phyloP scores from a whole-genome alignment of 2,797 vertebrate species.

The Prionace glauca region DNA sequence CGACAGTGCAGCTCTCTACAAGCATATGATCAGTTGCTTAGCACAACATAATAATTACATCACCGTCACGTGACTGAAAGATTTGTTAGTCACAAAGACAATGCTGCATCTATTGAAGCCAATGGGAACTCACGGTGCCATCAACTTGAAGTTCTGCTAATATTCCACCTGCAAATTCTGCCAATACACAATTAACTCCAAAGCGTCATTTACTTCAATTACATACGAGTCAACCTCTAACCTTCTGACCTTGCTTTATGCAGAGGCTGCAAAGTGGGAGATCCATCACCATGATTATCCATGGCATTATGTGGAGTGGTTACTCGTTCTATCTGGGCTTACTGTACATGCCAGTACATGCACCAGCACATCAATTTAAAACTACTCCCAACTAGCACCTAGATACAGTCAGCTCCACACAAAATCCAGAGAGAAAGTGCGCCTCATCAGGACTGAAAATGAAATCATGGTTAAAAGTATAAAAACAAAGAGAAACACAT shows the following conservation, averaged over 20 bases:
- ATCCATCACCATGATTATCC: neutral
- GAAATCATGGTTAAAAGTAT: slow-evolving; percentile 3
- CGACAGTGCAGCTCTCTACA: neutral
- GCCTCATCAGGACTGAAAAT: neutral
- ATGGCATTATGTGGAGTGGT: too few species aligned
- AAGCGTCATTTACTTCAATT: slow-evolving; percentile 18
- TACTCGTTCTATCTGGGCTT: neutral
- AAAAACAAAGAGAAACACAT: neutral
- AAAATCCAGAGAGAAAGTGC: neutral
- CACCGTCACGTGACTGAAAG: slow-evolving; percentile 45
- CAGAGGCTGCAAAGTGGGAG: slow-evolving; percentile 17
- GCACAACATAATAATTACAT: slow-evolving; percentile 31
- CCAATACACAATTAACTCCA: slow-evolving; percentile 16
- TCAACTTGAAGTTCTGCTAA: neutral
- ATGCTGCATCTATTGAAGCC: slow-evolving; percentile 39
- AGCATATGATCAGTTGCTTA: slow-evolving; percentile 36
- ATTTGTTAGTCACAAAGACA: slow-evolving; percentile 28
- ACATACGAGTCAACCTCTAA: slow-evolving; percentile 29
- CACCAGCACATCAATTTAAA: neutral
- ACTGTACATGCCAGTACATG: slow-evolving; percentile 18
- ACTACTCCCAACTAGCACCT: neutral
- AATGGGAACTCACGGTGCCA: neutral
- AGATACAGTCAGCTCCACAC: neutral
- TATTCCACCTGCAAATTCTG: slow-evolving; percentile 29
- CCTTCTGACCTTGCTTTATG: slow-evolving; percentile 15